Evolutionary conservation across 2,888 invertebrate species (phyloP), one percentile per base, ranked within the genome.

Genomic region (Metallyticus violacea): DNA sequence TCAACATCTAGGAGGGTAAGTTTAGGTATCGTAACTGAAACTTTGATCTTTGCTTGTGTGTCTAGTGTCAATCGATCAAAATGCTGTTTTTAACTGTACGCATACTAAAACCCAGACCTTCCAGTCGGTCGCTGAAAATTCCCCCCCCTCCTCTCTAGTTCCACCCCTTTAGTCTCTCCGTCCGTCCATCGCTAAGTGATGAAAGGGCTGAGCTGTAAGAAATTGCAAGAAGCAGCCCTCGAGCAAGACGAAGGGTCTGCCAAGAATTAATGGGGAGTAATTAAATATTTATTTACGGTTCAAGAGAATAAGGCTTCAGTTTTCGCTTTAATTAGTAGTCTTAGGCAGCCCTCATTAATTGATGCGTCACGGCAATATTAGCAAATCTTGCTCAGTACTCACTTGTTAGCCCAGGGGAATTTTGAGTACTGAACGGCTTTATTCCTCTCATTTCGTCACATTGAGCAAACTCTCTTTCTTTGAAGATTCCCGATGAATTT

Each of bases 261-360:
- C 77, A 28, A 40, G 83, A 83, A 83, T 83, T 83, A 83, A 83
- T 83, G 83, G 83, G 76, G 76, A 77, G 77, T 83, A 83, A 83
- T 83, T 83, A 83, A 83, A 83, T 83, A 83, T 83, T 83, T 83
- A 83, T 83, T 40, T 77, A 83, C 77, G 83, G 83, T 62, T 62
- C 40, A 62, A 3, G 40, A 62, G 40, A 62, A 62, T 62, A 62
- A 62, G 40, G 40, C 40, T 62, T 62, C 40, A 62, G 40, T 62
- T 62, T 62, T 62, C 40, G 40, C 40, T 62, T 62, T 62, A 62
- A 62, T 62, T 62, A 62, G 40, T 22, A 62, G 40, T 62, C 40
- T 62, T 62, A 62, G 40, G 22, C 40, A 62, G 40, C 40, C 40
- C 40, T 62, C 40, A 62, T 62, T 62, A 62, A 62, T 62, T 62